Percentiles rank a stretch among this genome's conserved stretches.
phyloP scores from a whole-genome alignment of 2,797 vertebrate genomes.

The Sebastolobus altivelis region DNA sequence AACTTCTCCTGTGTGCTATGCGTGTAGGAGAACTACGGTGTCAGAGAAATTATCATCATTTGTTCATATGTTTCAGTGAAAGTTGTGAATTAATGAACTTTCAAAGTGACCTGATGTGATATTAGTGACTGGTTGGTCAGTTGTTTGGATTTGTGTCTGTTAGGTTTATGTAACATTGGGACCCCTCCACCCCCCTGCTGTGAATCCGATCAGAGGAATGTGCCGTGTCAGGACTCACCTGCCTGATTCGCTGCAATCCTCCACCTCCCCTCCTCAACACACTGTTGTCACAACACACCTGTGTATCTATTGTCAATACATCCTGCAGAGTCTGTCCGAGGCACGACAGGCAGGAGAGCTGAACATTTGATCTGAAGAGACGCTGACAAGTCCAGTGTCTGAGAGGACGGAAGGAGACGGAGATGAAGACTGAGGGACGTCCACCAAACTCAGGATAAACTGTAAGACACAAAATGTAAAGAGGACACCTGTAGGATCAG shows the following conservation, averaged over 20 bases:
- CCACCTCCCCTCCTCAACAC: conserved; percentile 14
- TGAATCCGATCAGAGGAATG: conserved; percentile 21
- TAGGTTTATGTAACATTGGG: background rate
- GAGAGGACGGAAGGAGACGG: background rate
- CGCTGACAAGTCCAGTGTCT: background rate
- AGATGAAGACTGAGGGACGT: background rate
- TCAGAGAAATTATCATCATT: background rate
- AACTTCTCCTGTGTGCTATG: too few relatives aligned
- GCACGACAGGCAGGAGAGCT: background rate
- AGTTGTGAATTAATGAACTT: background rate
- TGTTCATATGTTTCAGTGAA: background rate
- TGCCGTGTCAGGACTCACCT: conserved; percentile 24
- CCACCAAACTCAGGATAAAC: background rate
- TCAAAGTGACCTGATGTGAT: background rate
- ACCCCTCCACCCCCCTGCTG: background rate
- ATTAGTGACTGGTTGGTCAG: too few relatives aligned
- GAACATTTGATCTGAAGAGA: background rate
- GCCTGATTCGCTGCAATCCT: conserved; percentile 15
- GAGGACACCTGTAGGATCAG: background rate
- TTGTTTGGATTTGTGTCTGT: background rate
- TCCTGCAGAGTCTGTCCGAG: conserved; percentile 6
- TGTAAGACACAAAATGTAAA: background rate
- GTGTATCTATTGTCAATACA: conserved; percentile 71
- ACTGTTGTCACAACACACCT: conserved; percentile 66
- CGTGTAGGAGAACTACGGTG: too few relatives aligned